These are phyloP conservation scores for Agapornis canus DNA, from an alignment of 2,797 vertebrate genomes.

Conservation along the genomic window DNA sequence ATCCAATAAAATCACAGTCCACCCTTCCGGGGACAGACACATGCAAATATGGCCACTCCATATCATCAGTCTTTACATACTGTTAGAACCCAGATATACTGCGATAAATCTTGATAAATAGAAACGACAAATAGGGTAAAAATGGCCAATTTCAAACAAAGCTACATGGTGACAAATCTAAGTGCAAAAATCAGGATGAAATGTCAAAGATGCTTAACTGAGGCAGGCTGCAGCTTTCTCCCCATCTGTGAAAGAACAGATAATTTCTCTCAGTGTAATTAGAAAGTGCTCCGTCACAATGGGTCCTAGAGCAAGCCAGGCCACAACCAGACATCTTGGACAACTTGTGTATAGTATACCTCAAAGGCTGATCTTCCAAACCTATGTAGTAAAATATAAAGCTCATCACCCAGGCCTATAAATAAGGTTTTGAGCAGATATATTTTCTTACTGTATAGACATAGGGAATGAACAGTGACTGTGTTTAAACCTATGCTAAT, in stretches of 20 bases:
- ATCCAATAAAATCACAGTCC: constrained; percentile 97
- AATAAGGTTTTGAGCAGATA: background rate
- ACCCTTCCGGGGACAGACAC: constrained; percentile 99
- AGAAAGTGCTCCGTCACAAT: constrained; percentile 83
- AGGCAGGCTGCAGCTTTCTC: constrained; percentile 74
- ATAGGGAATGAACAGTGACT: background rate
- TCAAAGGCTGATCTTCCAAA: constrained; percentile 69
- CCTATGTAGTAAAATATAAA: background rate
- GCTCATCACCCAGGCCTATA: background rate
- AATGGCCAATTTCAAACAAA: constrained; percentile 91
- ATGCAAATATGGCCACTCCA: constrained; percentile 90
- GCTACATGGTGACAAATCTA: constrained; percentile 88
- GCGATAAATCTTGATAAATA: constrained; percentile 67
- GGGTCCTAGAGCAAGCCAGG: constrained; percentile 76
- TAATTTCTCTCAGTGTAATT: constrained; percentile 54
- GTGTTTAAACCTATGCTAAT: background rate
- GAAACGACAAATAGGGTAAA: constrained; percentile 74
- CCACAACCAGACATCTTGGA: constrained; percentile 74
- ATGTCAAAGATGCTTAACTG: constrained; percentile 79
- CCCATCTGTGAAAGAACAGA: constrained; percentile 83
- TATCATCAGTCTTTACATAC: constrained; percentile 69
- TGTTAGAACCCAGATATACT: constrained; percentile 76
- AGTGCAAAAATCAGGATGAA: constrained; percentile 66
- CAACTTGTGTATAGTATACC: constrained; percentile 68
- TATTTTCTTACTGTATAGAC: background rate